Conservation (phyloP, 2,113 vertebrate genomes). For the Gallinago jamesoni region DNA sequence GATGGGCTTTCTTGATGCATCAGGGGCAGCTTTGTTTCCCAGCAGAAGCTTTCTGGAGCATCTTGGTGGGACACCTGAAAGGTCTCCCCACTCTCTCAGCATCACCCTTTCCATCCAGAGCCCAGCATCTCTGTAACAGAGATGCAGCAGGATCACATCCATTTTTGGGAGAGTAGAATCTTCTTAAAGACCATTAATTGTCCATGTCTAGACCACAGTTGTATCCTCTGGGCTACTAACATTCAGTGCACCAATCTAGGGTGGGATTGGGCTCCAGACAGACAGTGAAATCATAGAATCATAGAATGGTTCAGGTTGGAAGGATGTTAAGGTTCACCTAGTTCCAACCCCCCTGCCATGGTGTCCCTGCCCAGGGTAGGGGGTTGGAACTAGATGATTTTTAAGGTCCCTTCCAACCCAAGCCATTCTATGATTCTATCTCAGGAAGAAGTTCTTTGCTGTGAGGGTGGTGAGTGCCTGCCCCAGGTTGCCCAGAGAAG, state of each 20-base stretch:
- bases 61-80: background rate
- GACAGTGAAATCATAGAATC: background rate
- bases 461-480: too few relatives aligned
- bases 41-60: background rate
- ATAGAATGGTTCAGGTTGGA: too few relatives aligned
- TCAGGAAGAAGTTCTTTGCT: too few relatives aligned
- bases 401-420: too few relatives aligned
- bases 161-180: background rate
- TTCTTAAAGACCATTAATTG: background rate
- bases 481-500: too few relatives aligned
- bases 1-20: background rate
- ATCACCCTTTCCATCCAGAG: background rate
- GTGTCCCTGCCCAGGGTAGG: too few relatives aligned
- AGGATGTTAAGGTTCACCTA: too few relatives aligned
- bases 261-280: background rate
- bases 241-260: background rate
- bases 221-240: background rate
- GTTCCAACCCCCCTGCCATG: too few relatives aligned
- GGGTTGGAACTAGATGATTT: too few relatives aligned
- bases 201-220: background rate
- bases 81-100: rapidly evolving
- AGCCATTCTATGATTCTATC: too few relatives aligned
- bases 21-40: background rate
- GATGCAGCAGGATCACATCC: background rate
- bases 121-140: background rate